A percentile compares a stretch with the other conserved stretches of the same genome.
phyloP scores from a whole-genome alignment of 2,797 vertebrate genomes.

The Alca torda region DNA sequence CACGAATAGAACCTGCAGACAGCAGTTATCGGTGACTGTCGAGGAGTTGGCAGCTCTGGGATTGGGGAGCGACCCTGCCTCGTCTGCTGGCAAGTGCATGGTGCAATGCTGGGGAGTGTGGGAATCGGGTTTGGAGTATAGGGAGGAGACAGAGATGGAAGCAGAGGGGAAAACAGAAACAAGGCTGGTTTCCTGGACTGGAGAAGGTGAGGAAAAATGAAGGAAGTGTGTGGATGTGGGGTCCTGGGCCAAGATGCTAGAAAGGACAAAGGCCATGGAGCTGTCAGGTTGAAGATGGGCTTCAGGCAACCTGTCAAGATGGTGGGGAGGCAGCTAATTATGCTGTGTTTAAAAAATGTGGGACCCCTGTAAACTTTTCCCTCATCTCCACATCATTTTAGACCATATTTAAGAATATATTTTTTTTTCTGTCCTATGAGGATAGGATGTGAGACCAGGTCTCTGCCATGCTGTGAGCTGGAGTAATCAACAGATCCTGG shows the following conservation, averaged over 20 bases:
- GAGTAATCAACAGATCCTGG: neutral
- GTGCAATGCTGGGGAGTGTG: neutral
- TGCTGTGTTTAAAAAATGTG: neutral
- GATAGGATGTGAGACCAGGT: neutral
- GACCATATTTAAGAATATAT: neutral
- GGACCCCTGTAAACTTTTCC: neutral
- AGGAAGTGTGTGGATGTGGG: neutral
- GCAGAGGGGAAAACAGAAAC: neutral
- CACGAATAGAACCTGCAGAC: neutral
- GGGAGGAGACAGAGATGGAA: neutral
- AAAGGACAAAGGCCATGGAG: neutral
- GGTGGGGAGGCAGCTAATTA: neutral
- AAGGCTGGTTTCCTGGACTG: neutral
- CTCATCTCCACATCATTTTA: neutral
- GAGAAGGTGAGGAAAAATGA: neutral
- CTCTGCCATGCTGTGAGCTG: neutral
- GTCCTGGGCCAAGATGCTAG: neutral
- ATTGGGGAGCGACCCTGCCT: rapidly evolving
- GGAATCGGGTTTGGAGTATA: neutral
- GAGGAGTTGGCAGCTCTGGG: neutral
- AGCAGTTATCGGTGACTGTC: neutral
- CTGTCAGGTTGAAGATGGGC: neutral
- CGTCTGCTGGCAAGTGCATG: neutral
- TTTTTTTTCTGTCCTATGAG: neutral
- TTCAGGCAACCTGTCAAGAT: neutral